phyloP scores from a whole-genome alignment of 2,113 vertebrate genomes.

The Chauna torquata region DNA sequence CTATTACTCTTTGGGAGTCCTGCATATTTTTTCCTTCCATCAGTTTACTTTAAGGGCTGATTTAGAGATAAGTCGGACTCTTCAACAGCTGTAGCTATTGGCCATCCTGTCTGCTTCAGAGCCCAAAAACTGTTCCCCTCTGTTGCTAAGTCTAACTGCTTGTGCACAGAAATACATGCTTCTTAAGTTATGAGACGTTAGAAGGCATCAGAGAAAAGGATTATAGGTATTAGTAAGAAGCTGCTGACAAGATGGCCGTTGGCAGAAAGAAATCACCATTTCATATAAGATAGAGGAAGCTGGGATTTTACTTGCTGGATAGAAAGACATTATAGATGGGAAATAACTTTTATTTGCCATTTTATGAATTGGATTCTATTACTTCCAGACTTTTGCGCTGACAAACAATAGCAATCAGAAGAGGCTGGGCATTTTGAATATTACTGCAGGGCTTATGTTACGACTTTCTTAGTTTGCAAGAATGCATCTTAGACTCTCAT shows the following conservation, averaged over 20 bases:
- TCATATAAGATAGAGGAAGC: background rate
- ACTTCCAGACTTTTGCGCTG: background rate
- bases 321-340: background rate
- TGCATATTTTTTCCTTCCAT: background rate
- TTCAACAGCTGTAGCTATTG: background rate
- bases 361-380: slow-evolving; percentile 14
- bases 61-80: background rate
- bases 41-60: background rate
- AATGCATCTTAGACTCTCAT: background rate
- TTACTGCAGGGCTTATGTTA: background rate
- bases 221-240: slow-evolving; percentile 24
- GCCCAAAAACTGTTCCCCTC: background rate
- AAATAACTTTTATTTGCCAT: slow-evolving; percentile 17
- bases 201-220: background rate
- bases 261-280: background rate
- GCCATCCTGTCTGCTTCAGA: background rate
- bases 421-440: background rate
- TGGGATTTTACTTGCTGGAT: background rate
- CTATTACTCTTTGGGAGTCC: background rate
- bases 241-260: background rate
- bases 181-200: background rate
- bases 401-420: background rate
- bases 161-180: background rate
- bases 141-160: background rate
- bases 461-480: background rate